Percentiles rank a stretch among this genome's conserved stretches.
These are phyloP conservation scores for Etheostoma cragini DNA, from an alignment of 2,113 vertebrate species.

Conservation along the genomic window DNA sequence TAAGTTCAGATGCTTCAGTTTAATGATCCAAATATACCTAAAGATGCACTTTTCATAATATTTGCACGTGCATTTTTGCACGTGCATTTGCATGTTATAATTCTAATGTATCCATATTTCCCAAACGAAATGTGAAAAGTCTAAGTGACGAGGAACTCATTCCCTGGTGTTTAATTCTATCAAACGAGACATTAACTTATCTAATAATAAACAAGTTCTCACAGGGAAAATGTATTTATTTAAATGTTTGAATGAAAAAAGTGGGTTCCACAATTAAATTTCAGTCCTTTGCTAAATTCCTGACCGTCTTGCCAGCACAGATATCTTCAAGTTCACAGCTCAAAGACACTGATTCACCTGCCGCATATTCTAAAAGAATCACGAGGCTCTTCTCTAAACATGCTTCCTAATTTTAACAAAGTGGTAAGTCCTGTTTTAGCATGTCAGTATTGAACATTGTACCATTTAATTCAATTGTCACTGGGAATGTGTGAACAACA, in stretches of 20 bases:
- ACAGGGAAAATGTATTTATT: background rate
- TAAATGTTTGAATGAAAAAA: conserved; percentile 17
- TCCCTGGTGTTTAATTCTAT: background rate
- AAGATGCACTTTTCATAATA: background rate
- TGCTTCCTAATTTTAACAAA: background rate
- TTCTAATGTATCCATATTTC: background rate
- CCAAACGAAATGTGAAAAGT: conserved; percentile 12
- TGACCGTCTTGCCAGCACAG: background rate
- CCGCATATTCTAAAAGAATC: background rate
- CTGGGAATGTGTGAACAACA: conserved; percentile 52
- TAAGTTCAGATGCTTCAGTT: background rate
- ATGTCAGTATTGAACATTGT: background rate
- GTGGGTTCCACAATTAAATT: background rate
- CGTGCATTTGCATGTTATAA: too few relatives aligned
- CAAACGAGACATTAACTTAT: background rate
- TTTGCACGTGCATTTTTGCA: too few relatives aligned
- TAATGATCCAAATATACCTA: background rate
- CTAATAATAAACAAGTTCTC: background rate
- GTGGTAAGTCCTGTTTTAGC: conserved; percentile 17
- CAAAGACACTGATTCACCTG: conserved; percentile 32
- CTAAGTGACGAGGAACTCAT: background rate
- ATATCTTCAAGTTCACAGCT: background rate
- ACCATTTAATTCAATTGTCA: conserved; percentile 53
- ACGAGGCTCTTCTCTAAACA: background rate
- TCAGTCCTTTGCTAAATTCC: background rate